Evolutionary conservation across 2,797 vertebrate species (phyloP).

Genomic region (Leucoraja ocellata): DNA sequence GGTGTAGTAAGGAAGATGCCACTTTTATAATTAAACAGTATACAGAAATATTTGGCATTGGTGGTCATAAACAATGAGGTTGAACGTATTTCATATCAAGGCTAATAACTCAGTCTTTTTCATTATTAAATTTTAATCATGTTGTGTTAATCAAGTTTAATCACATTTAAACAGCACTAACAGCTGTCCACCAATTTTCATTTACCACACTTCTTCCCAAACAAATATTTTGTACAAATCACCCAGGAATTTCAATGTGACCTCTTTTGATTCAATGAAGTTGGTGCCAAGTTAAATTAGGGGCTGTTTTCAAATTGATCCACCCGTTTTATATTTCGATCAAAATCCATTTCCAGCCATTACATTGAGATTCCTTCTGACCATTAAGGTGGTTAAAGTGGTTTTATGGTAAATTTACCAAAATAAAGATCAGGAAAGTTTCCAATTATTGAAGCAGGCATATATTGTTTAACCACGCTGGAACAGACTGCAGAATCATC

Average conservation of each 20-base stretch:
- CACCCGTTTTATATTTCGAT: background rate
- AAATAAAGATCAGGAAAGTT: background rate
- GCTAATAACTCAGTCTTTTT: background rate
- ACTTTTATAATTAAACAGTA: background rate
- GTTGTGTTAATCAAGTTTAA: background rate
- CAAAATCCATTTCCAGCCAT: background rate
- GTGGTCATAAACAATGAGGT: background rate
- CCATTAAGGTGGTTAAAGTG: background rate
- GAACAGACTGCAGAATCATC: background rate
- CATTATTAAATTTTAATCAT: background rate
- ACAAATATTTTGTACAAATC: background rate
- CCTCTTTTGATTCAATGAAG: background rate
- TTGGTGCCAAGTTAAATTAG: background rate
- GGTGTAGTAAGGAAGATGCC: background rate
- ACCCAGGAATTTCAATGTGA: background rate
- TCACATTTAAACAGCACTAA: background rate
- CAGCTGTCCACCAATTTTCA: background rate
- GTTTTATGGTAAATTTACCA: background rate
- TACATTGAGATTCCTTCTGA: background rate
- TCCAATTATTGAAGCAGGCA: background rate
- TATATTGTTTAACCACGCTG: background rate
- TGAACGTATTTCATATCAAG: background rate
- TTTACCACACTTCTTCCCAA: background rate
- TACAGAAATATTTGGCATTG: background rate
- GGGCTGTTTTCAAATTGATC: background rate